phyloP scores from a whole-genome alignment of 1,140 invertebrate species.

The Aporrectodea caliginosa region DNA sequence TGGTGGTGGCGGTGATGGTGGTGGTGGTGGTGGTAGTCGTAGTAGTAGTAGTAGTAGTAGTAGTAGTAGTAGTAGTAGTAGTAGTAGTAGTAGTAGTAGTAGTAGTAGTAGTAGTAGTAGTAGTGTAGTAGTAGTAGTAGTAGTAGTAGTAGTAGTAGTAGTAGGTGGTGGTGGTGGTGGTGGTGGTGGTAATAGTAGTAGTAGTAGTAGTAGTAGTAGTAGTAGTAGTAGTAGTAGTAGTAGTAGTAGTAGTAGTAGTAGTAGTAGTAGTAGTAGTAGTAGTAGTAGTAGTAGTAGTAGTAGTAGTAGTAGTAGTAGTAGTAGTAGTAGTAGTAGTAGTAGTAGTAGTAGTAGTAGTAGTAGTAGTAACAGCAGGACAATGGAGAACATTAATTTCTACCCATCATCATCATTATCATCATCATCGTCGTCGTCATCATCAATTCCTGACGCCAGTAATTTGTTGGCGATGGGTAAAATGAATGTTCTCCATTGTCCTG shows the following conservation, averaged over 20 bases:
- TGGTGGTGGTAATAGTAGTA: background rate
- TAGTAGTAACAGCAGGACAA: background rate
- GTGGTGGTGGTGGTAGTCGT: too few relatives aligned
- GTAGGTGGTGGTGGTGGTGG: background rate
- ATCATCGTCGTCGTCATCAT: too few relatives aligned
- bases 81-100: background rate
- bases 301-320: constrained; percentile 7
- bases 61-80: constrained; percentile 1
- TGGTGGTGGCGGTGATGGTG: background rate
- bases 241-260: constrained; percentile 7
- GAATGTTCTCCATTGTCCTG: too few relatives aligned
- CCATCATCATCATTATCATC: too few relatives aligned
- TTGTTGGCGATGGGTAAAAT: too few relatives aligned
- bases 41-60: too few relatives aligned
- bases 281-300: constrained; percentile 7
- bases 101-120: background rate
- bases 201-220: constrained; percentile 7
- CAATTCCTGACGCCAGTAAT: too few relatives aligned
- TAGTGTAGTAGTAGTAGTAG: too few relatives aligned
- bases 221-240: constrained; percentile 7
- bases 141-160: too few relatives aligned
- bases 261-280: constrained; percentile 7
- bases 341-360: background rate
- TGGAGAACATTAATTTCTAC: too few relatives aligned
- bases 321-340: constrained; percentile 7